A percentile compares a stretch with the other conserved stretches of the same genome.
Conservation (phyloP, 1,140 invertebrate species). For the Augochlora pura region DNA sequence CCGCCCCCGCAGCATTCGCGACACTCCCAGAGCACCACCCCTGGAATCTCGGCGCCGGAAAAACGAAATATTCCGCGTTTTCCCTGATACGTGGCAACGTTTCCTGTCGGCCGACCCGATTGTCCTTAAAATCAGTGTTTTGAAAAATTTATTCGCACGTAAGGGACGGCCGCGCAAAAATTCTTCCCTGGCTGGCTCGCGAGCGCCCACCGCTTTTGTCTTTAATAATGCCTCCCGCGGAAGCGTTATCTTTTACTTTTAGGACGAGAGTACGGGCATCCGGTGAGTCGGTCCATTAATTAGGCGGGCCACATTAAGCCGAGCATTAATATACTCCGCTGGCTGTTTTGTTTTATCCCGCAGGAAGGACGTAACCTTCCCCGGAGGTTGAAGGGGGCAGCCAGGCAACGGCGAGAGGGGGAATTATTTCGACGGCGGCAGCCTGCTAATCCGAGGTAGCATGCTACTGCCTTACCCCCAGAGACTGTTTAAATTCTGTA, state of each 20-base stretch:
- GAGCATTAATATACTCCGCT: constrained; percentile 80
- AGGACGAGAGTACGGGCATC: constrained; percentile 62
- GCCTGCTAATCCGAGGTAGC: constrained; percentile 73
- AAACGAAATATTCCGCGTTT: constrained; percentile 44
- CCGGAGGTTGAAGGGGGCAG: constrained; percentile 53
- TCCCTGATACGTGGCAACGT: constrained; percentile 15
- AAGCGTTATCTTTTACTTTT: constrained; percentile 77
- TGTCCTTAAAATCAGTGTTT: constrained; percentile 14
- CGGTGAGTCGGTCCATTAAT: constrained; percentile 80
- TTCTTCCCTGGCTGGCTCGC: neutral
- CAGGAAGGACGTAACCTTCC: constrained; percentile 73
- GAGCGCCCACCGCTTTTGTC: constrained; percentile 68
- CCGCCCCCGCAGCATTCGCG: constrained; percentile 73
- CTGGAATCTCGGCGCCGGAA: constrained; percentile 46
- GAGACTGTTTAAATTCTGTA: constrained; percentile 79
- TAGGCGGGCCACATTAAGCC: constrained; percentile 79
- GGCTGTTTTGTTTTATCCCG: constrained; percentile 80
- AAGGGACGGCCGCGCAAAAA: neutral
- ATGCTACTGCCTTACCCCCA: constrained; percentile 71
- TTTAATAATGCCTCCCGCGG: constrained; percentile 73
- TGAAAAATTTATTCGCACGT: constrained; percentile 9
- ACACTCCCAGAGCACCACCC: constrained; percentile 70
- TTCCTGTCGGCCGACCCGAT: neutral
- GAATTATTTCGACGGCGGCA: constrained; percentile 63
- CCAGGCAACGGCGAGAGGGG: constrained; percentile 27